Base-by-base conservation (phyloP, 1,140 invertebrate species). In the Drosophila obscura region DNA sequence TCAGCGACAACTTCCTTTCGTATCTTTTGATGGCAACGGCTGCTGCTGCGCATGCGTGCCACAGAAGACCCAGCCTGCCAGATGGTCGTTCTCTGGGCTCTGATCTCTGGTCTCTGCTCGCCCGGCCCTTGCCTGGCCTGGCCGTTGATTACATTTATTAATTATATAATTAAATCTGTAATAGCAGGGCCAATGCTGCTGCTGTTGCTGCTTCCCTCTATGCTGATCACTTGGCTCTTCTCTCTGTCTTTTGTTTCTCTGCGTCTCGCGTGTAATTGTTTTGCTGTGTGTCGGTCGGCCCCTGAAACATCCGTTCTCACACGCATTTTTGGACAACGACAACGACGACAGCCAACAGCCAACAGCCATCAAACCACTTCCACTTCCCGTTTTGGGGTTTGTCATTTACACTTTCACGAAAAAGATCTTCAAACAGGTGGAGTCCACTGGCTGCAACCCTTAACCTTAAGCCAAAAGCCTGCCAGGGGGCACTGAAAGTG, bases 141-240 rank as follows among this genome's bases (percentile, higher is more conserved):
- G 31, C 46, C 79, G 80, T 88, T 87, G 83, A 87, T 88, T 87
- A 82, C 83, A 87, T 88, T 87, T 87, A 87, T 87, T 87, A 87
- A 87, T 87, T 87, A 87, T 87, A 87, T 88, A 88, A 87, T 87
- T 87, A 87, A 87, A 87, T 87, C 83, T 87, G 82, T 85, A 85
- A 85, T 85, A 67, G 68, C 79, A 78, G 83, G 55, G 62, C 59
- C 62, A 60, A 39, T 63, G 66, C 63, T 63, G 31, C 4, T 35
- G 31, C 35, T 13, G 35, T 4, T 39, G 57, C 63, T 73, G 19
- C 19, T 24, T 24, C 22, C 22, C 24, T 41, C 26, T 49, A 35
- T 15, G 35, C 41, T 13, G 28, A 48, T 45, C 67, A 69, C 65
- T 48, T 68, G 58, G 19, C 19, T 19, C 19, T 1, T 19, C 44